Conservation (phyloP, 2,797 vertebrate genomes). For the Mionectes olivaceus region DNA sequence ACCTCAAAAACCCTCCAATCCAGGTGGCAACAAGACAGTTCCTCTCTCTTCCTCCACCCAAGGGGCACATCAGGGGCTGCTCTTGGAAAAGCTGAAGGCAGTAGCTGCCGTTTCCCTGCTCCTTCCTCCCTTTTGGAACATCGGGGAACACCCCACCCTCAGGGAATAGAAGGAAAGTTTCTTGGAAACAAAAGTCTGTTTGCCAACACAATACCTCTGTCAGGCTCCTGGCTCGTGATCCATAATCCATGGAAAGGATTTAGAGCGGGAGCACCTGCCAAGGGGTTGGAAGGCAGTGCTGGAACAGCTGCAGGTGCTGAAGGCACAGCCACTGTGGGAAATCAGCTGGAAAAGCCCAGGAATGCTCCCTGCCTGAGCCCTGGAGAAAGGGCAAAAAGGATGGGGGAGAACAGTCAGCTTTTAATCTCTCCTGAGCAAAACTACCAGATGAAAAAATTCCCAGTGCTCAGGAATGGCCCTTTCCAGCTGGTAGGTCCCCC, state of each 20-base stretch:
- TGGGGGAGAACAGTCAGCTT: background rate
- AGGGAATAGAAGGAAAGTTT: background rate
- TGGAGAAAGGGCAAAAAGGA: background rate
- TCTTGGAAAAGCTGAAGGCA: background rate
- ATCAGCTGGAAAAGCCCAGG: background rate
- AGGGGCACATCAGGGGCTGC: rapidly evolving
- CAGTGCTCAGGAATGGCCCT: background rate
- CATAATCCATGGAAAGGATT: background rate
- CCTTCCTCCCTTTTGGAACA: background rate
- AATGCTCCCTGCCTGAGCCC: background rate
- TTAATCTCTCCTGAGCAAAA: background rate
- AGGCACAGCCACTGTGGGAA: rapidly evolving
- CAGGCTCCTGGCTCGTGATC: background rate
- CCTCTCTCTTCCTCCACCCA: background rate
- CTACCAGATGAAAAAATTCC: background rate
- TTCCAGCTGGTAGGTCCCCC: background rate
- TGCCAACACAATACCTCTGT: background rate
- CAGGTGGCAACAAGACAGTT: rapidly evolving
- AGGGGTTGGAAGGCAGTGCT: background rate
- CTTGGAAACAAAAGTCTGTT: background rate
- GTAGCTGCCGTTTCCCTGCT: background rate
- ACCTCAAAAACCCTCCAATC: rapidly evolving
- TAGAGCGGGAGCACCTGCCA: background rate
- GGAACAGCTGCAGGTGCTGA: background rate
- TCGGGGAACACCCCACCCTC: background rate